These are phyloP conservation scores for Papilio glaucus DNA, from an alignment of 1,140 invertebrate species.

Conservation along the genomic window DNA sequence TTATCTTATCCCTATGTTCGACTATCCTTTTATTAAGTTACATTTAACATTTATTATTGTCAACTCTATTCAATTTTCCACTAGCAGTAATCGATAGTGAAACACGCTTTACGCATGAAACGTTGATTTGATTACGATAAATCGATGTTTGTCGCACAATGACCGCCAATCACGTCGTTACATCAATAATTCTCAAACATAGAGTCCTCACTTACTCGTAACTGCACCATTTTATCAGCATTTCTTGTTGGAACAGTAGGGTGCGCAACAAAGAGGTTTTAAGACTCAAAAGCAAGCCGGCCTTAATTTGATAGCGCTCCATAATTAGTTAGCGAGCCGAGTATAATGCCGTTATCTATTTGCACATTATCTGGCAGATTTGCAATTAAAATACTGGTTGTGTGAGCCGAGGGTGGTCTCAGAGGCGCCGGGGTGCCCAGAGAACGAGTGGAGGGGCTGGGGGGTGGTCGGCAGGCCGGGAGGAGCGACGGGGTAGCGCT, in stretches of 20 bases:
- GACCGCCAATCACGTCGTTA: not conserved
- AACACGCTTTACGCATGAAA: too few relatives aligned
- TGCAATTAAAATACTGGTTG: constrained; percentile 82
- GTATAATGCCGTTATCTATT: constrained; percentile 82
- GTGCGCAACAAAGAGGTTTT: constrained; percentile 36
- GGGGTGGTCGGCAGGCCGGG: constrained; percentile 48
- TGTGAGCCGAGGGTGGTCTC: constrained; percentile 55
- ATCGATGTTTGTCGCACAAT: too few relatives aligned
- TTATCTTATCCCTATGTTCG: not conserved
- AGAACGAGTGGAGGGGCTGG: constrained; percentile 16
- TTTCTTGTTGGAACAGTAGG: constrained; percentile 15
- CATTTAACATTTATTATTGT: too few relatives aligned
- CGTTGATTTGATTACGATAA: too few relatives aligned
- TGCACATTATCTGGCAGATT: constrained; percentile 82
- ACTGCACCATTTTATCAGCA: not conserved
- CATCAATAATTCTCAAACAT: not conserved
- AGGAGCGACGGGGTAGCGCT: constrained; percentile 48
- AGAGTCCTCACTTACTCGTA: not conserved
- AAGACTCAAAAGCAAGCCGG: constrained; percentile 46
- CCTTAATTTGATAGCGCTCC: constrained; percentile 69
- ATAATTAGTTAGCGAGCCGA: constrained; percentile 77
- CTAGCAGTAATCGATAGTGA: too few relatives aligned
- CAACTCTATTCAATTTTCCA: too few relatives aligned
- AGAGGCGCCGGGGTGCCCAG: constrained; percentile 42
- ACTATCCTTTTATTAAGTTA: too few relatives aligned